Evolutionary conservation across 2,113 vertebrate genomes (phyloP).

Genomic region (Malaclemys terrapin): DNA sequence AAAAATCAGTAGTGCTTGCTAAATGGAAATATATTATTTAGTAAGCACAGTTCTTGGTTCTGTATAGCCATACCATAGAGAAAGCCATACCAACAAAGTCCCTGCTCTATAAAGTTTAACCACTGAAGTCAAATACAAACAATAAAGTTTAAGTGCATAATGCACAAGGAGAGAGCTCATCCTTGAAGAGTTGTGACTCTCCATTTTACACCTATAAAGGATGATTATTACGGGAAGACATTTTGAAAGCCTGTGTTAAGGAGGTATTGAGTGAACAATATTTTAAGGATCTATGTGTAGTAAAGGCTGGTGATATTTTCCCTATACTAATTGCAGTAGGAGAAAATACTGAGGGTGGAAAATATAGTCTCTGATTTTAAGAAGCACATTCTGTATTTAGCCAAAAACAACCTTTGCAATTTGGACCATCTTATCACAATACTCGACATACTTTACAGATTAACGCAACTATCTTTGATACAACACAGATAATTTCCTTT

Average conservation of each 20-base stretch:
- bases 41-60: no score
- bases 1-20: no score
- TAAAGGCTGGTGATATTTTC: neutral
- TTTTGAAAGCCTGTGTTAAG: neutral
- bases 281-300: neutral
- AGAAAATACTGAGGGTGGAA: neutral
- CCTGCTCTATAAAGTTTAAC: no score
- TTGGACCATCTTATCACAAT: neutral
- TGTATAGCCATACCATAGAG: no score
- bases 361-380: neutral
- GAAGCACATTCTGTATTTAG: neutral
- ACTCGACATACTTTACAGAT: neutral
- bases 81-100: no score
- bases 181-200: neutral
- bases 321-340: neutral
- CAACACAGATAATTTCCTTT: neutral
- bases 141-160: neutral
- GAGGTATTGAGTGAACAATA: neutral
- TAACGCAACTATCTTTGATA: neutral
- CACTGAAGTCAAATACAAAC: neutral
- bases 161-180: neutral
- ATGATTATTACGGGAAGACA: neutral
- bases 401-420: neutral
- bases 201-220: neutral
- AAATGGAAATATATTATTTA: no score